A percentile compares a stretch with the other conserved stretches of the same genome.
Conservation (phyloP, 2,888 invertebrate genomes). For the Hypsopygia costalis region DNA sequence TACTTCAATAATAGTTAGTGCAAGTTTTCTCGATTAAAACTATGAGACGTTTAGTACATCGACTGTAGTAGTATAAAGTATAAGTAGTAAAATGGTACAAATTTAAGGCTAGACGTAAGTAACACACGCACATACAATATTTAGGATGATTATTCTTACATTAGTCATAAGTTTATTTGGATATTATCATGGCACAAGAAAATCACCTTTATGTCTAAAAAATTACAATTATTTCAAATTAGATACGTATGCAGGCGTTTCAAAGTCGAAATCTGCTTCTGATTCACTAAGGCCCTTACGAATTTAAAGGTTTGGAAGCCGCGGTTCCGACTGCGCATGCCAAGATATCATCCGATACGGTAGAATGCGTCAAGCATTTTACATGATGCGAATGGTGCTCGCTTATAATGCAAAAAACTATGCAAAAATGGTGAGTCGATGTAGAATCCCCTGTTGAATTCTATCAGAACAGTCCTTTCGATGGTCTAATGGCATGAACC, state of each 20-base stretch:
- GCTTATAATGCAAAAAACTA: conserved; percentile 25
- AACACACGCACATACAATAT: too few relatives aligned
- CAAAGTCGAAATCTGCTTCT: conserved; percentile 20
- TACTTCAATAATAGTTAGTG: too few relatives aligned
- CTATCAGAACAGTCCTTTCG: conserved; percentile 15
- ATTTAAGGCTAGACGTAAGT: too few relatives aligned
- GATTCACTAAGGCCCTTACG: conserved; percentile 33
- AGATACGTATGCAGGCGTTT: neutral
- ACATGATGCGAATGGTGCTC: conserved; percentile 41
- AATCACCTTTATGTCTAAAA: too few relatives aligned
- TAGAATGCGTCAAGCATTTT: conserved; percentile 55
- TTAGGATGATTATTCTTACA: too few relatives aligned
- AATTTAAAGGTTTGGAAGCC: conserved; percentile 15
- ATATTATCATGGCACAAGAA: too few relatives aligned
- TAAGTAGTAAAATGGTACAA: too few relatives aligned
- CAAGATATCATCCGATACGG: conserved; percentile 34
- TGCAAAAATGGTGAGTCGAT: conserved; percentile 48
- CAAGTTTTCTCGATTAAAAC: too few relatives aligned
- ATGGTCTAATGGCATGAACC: conserved; percentile 30
- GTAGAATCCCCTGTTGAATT: conserved; percentile 36
- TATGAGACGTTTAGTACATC: too few relatives aligned
- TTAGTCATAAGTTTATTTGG: too few relatives aligned
- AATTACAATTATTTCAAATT: neutral
- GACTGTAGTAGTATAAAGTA: too few relatives aligned
- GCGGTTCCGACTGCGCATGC: conserved; percentile 51